A percentile compares a stretch with the other conserved stretches of the same genome.
phyloP scores from a whole-genome alignment of 2,797 vertebrate species.

The Pseudotriccus pelzelni region DNA sequence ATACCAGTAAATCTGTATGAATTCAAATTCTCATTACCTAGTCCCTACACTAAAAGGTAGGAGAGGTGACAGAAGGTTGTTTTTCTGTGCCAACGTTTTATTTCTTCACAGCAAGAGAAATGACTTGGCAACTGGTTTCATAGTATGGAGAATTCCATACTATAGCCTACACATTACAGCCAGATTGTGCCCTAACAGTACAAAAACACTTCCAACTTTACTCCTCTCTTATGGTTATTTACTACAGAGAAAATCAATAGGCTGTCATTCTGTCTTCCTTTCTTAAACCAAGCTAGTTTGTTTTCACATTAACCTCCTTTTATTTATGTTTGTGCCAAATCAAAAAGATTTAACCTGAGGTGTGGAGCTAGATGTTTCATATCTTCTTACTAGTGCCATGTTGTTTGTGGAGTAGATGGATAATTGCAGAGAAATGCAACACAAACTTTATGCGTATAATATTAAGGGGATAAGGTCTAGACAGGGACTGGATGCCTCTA shows the following conservation, averaged over 20 bases:
- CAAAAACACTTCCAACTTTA: background rate
- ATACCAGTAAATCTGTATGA: background rate
- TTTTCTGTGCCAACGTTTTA: background rate
- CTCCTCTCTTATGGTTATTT: background rate
- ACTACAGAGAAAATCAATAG: background rate
- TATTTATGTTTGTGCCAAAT: background rate
- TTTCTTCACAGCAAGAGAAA: conserved; percentile 14
- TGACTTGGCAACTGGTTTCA: background rate
- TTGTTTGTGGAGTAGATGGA: background rate
- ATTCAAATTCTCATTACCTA: background rate
- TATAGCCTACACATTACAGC: background rate
- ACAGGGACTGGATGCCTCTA: background rate
- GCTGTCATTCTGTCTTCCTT: background rate
- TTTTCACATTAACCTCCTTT: background rate
- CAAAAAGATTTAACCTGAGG: background rate
- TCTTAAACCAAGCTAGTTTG: background rate
- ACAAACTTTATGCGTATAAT: background rate
- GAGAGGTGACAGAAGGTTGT: background rate
- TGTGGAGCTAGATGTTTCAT: background rate
- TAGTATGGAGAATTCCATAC: background rate
- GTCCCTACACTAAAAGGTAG: background rate
- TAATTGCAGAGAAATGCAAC: background rate
- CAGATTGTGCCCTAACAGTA: background rate
- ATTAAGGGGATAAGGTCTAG: background rate
- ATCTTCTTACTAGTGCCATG: background rate